These are phyloP conservation scores for Neodiprion fabricii DNA, from an alignment of 1,140 invertebrate genomes.

Conservation along the genomic window DNA sequence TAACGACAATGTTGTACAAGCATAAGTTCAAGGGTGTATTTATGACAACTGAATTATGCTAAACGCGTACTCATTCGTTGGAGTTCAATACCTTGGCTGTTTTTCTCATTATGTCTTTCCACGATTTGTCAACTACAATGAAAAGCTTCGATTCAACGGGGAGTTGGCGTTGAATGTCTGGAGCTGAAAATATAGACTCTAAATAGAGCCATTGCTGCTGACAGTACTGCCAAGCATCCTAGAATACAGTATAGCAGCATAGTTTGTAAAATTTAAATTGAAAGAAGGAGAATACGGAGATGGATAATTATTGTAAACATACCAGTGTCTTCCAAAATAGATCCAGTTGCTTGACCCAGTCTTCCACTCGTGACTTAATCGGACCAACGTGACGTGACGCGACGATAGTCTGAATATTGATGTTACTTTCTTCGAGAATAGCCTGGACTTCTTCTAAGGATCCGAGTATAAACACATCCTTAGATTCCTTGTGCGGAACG, in stretches of 20 bases:
- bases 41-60: not conserved
- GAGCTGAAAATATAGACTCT: constrained; percentile 88
- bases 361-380: constrained; percentile 80
- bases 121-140: constrained; percentile 82
- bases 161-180: constrained; percentile 86
- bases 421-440: constrained; percentile 83
- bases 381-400: constrained; percentile 84
- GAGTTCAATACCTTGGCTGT: constrained; percentile 66
- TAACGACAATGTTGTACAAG: too few relatives aligned
- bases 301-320: constrained; percentile 24
- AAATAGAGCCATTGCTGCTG: constrained; percentile 88
- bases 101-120: constrained; percentile 83
- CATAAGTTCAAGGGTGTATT: too few relatives aligned
- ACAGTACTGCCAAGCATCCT: constrained; percentile 86
- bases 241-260: constrained; percentile 30
- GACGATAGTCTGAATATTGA: constrained; percentile 83
- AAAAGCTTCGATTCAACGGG: constrained; percentile 87
- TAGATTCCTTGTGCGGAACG: constrained; percentile 77
- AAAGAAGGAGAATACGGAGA: constrained; percentile 14
- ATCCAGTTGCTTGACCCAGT: constrained; percentile 78
- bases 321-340: constrained; percentile 80
- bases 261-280: constrained; percentile 14
- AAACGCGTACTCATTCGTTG: constrained; percentile 10
- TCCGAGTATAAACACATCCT: constrained; percentile 83
- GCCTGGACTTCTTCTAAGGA: constrained; percentile 84